phyloP scores from a whole-genome alignment of 2,797 vertebrate genomes.

The Ctenopoma kingsleyae region DNA sequence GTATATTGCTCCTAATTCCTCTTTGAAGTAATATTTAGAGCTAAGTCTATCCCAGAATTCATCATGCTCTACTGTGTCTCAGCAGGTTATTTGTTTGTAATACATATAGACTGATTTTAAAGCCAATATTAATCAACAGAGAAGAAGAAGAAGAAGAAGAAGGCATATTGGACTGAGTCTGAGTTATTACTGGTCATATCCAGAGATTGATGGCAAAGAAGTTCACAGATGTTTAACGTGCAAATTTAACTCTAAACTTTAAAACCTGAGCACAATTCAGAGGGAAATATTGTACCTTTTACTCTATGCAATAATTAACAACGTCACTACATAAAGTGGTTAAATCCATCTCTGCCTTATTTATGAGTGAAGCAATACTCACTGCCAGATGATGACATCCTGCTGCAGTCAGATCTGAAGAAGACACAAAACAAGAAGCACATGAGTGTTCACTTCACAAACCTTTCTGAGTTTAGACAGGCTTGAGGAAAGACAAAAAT shows the following conservation, averaged over 20 bases:
- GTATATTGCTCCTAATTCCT: neutral
- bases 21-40: neutral
- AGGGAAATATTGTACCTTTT: too few relatives aligned
- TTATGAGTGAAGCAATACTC: constrained; percentile 49
- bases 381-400: constrained; percentile 81
- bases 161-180: too few relatives aligned
- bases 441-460: neutral
- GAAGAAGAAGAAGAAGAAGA: too few relatives aligned
- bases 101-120: too few relatives aligned
- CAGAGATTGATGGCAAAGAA: too few relatives aligned
- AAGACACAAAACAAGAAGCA: constrained; percentile 18
- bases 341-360: neutral
- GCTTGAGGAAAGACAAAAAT: constrained; percentile 44
- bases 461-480: neutral
- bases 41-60: neutral
- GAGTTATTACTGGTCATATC: too few relatives aligned
- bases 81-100: neutral
- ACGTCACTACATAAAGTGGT: too few relatives aligned
- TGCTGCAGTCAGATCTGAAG: constrained; percentile 80
- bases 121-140: too few relatives aligned
- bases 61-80: neutral
- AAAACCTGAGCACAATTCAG: too few relatives aligned
- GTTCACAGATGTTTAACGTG: too few relatives aligned
- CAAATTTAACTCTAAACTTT: too few relatives aligned
- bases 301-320: too few relatives aligned